These are phyloP conservation scores for Phyllopteryx taeniolatus DNA, from an alignment of 2,113 vertebrate genomes.

Conservation along the genomic window DNA sequence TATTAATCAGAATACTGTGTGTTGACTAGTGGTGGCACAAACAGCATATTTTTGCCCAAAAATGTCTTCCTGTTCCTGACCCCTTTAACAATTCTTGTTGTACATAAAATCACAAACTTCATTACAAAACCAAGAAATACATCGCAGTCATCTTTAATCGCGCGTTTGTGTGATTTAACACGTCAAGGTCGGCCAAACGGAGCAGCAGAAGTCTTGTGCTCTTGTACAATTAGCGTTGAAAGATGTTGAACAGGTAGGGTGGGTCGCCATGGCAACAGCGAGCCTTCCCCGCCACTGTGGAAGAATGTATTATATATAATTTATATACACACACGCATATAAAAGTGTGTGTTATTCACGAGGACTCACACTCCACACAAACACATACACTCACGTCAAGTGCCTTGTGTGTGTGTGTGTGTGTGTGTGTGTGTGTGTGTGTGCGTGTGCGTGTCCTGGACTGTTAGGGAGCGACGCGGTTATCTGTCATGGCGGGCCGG, in stretches of 20 bases:
- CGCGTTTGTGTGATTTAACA: background rate
- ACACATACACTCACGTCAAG: background rate
- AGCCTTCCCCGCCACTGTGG: conserved; percentile 32
- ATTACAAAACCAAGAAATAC: background rate
- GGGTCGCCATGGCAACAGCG: conserved; percentile 61
- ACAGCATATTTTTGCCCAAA: too few relatives aligned
- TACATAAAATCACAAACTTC: background rate
- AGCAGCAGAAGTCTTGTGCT: conserved; percentile 1
- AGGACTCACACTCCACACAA: background rate
- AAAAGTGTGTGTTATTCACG: background rate
- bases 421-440: conserved; percentile 28
- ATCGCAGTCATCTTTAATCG: background rate
- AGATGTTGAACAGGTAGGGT: conserved; percentile 50
- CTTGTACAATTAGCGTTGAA: conserved; percentile 5
- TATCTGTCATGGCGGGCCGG: conserved; percentile 48
- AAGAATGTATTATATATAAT: conserved; percentile 1
- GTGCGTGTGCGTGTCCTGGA: conserved; percentile 31
- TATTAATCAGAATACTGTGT: too few relatives aligned
- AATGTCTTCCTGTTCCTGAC: too few relatives aligned
- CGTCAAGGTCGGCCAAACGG: background rate
- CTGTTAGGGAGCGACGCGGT: conserved; percentile 27
- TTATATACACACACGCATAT: background rate
- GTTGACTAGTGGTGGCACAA: too few relatives aligned
- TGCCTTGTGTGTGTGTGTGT: conserved; percentile 7
- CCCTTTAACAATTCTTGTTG: background rate